Evolutionary conservation across 2,888 invertebrate species (phyloP), one percentile per base, ranked within the genome.

Genomic region (Hololepta plana): DNA sequence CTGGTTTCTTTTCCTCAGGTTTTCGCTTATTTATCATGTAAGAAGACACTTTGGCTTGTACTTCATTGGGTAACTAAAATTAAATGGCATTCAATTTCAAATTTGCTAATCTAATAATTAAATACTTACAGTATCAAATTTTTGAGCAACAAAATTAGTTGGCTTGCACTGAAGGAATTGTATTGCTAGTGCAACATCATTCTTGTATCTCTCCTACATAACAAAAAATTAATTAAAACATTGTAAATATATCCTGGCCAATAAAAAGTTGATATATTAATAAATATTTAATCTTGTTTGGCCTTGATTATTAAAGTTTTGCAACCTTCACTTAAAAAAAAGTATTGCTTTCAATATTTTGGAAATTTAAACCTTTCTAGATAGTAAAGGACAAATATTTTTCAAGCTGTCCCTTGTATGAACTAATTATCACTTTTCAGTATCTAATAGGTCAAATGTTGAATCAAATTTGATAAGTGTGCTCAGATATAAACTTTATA

Each of bases 121-220:
- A 23, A 26, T 21, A 67, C 75, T 72, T 64, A 87, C 87, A 55
- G 75, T 73, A 50, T 85, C 84, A 44, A 84, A 69, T 57, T 80
- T 84, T 47, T 90, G 91, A 22, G 87, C 74, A 33, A 91, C 79
- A 62, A 90, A 93, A 57, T 84, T 84, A 37, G 84, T 81, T 38
- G 91, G 91, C 49, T 90, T 91, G 54, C 91, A 91, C 51, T 93
- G 91, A 27, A 93, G 61, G 43, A 93, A 62, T 55, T 91, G 88
- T 39, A 91, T 88, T 33, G 91, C 91, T 46, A 88, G 59, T 54
- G 80, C 84, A 50, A 91, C 88, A 51, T 93, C 93, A 46, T 79
- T 82, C 52, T 87, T 79, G 56, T 88, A 91, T 44, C 85, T 72
- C 49, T 90, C 90, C 91, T 91, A 62, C 21, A 71, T 70, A 36